These are phyloP conservation scores for Drosophila anceps DNA, from an alignment of 2,888 invertebrate genomes.

Conservation along the genomic window DNA sequence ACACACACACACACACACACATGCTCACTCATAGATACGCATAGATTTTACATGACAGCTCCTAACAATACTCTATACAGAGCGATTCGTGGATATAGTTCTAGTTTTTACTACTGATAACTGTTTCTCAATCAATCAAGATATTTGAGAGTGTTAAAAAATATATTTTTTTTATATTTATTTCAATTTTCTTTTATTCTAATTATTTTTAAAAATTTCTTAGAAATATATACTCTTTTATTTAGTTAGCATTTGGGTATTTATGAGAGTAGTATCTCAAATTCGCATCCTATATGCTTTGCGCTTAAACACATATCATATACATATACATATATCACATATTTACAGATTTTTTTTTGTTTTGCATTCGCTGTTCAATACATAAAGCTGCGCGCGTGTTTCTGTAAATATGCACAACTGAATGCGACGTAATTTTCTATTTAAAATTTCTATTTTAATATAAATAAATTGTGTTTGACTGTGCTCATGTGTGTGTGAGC, in stretches of 20 bases:
- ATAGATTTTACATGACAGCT: slow-evolving; percentile 15
- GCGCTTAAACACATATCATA: not conserved
- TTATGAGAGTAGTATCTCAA: not conserved
- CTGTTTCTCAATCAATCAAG: not conserved
- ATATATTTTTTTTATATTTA: not conserved
- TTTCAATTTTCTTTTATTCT: too few relatives aligned
- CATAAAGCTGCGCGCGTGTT: slow-evolving; percentile 3
- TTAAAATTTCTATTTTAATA: slow-evolving; percentile 46
- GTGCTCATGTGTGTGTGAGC: slow-evolving; percentile 1
- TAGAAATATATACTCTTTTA: not conserved
- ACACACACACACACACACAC: slow-evolving; percentile 28
- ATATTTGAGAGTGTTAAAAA: not conserved
- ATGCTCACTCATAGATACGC: slow-evolving; percentile 17
- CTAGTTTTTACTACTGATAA: not conserved
- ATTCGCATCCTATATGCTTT: not conserved
- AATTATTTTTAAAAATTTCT: not conserved
- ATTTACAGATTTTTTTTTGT: not conserved
- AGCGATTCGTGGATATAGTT: not conserved
- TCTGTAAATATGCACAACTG: slow-evolving; percentile 17
- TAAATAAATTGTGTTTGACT: slow-evolving; percentile 30
- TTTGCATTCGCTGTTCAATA: slow-evolving; percentile 10
- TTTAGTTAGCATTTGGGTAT: too few relatives aligned
- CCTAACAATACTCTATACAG: slow-evolving; percentile 26
- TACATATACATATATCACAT: not conserved
- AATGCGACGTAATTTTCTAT: slow-evolving; percentile 32